Evolutionary conservation across 2,888 invertebrate genomes (phyloP), one percentile per base, ranked within the genome.

Genomic region (Rotaria socialis): DNA sequence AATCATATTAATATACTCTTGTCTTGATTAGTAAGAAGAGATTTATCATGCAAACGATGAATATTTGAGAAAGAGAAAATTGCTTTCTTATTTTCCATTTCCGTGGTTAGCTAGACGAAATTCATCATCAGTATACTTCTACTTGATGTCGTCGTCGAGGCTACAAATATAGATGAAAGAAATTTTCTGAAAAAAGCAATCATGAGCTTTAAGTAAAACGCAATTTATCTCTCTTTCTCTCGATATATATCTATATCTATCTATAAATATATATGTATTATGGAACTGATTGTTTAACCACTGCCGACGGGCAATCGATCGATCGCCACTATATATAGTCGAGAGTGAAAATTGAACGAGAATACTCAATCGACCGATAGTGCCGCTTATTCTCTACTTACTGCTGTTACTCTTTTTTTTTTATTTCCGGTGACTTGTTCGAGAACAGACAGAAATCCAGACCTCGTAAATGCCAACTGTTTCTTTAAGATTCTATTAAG

Each of bases 71-170:
- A 35, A 35, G 19, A 35, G 67, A 67, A 67, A 67, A 27, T 67
- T 67, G 67, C 35, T 67, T 67, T 67, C 67, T 41, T 67, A 27
- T 67, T 67, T 67, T 67, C 35, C 14, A 67, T 67, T 67, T 67
- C 67, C 35, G 67, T 35, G 19, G 19, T 67, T 67, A 16, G 19
- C 67, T 35, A 67, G 6, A 27, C 35, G 27, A 67, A 16, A 2
- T 19, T 41, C 35, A 41, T 67, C 67, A 35, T 35, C 55, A 55
- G 35, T 41, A 41, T 67, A 35, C 14, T 67, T 16, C 35, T 67
- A 67, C 19, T 67, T 14, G 35, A 67, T 35, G 19, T 67, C 4
- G 35, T 16, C 14, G 27, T 35, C 67, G 35, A 67, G 67, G 35
- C 16, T 67, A 27, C 22, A 35, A 35, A 67, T n/a, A 24, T 35